These are phyloP conservation scores for Nibea coibor DNA, from an alignment of 2,113 vertebrate genomes.

Conservation along the genomic window DNA sequence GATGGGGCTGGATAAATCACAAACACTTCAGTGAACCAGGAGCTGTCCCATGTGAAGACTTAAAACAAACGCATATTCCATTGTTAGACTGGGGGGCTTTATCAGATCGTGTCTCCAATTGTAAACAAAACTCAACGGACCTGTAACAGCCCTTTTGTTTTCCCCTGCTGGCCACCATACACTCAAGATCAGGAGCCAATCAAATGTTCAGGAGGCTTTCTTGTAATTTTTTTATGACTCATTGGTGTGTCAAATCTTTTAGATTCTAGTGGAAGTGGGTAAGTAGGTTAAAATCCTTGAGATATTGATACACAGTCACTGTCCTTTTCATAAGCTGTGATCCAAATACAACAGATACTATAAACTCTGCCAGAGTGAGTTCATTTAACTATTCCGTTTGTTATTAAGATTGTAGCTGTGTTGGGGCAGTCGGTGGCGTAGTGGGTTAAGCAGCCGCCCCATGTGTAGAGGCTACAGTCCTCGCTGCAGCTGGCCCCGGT, in stretches of 20 bases:
- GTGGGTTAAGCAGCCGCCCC: too few relatives aligned
- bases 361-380: too few relatives aligned
- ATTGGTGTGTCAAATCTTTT: neutral
- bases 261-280: neutral
- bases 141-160: neutral
- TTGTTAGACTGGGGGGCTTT: neutral
- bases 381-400: too few relatives aligned
- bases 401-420: too few relatives aligned
- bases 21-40: conserved; percentile 41
- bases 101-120: conserved; percentile 18
- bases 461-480: too few relatives aligned
- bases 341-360: too few relatives aligned
- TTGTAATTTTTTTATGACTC: neutral
- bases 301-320: too few relatives aligned
- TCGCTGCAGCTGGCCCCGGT: too few relatives aligned
- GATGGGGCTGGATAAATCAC: conserved; percentile 60
- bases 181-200: neutral
- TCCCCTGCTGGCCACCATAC: neutral
- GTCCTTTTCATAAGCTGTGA: too few relatives aligned
- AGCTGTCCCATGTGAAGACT: conserved; percentile 23
- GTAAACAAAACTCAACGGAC: conserved; percentile 12
- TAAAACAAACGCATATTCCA: neutral
- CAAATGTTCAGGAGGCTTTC: neutral
- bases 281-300: neutral
- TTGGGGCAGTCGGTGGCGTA: too few relatives aligned